Evolutionary conservation across 2,797 vertebrate genomes (phyloP), one percentile per base, ranked within the genome.

Genomic region (Poeciliopsis paucimaculata): DNA sequence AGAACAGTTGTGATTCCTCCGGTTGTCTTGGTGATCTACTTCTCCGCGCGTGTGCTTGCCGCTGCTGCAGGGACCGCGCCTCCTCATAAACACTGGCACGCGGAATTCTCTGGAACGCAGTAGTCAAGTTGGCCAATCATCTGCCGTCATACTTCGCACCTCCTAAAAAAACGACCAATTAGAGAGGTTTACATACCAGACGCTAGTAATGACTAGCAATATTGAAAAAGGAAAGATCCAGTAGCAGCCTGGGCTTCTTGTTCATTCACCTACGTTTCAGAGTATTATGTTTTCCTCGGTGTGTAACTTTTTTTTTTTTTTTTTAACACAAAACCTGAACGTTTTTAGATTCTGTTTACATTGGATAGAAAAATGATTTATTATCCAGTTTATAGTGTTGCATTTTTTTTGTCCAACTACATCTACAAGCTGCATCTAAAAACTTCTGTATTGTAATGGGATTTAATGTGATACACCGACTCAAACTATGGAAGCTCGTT

Each of bases 81-180:
- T 78, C 81, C 13, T 77, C n/a, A 9, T 23, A 36, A 12, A 47
- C 26, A 36, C 46, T 53, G 26, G 71, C 73, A 1, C 64, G 31
- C 43, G 83, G 93, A 94, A 95, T 77, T 55, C 79, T 95, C 93
- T 77, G 82, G 92, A 94, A 94, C 73, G 1, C 64, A 47, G 83
- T 73, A 87, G 84, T 79, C 41, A 51, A 0, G 39, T 51, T n/a
- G 83, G 46, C 93, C 93, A 94, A 94, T 93, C 92, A 78, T 0
- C 72, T 60, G 26, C 28, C 64, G 10, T 23, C 64, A 34, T 4
- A 9, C 7, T 18, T n/a, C 3, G 74, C 36, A 49, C 47, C 28
- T 64, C 26, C 1, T 9, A 45, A 41, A 71, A 13, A n/a, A n/a
- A 55, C 2, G 64, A 16, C 88, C 88, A 91, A 88, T 91, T 3